These are phyloP conservation scores for Trigoniulus corallinus DNA, from an alignment of 1,140 invertebrate species.

Conservation along the genomic window DNA sequence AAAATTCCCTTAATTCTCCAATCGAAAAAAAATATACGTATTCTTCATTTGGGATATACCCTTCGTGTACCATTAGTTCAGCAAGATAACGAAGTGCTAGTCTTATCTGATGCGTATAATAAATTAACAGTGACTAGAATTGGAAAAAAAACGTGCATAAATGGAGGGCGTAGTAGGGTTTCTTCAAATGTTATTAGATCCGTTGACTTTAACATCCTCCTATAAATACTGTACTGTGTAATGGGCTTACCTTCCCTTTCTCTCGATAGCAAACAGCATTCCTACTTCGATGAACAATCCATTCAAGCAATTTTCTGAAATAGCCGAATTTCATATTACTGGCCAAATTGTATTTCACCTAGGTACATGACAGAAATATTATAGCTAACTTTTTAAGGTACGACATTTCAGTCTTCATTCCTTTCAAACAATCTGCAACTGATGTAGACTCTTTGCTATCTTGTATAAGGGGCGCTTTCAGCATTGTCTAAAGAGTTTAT, in stretches of 20 bases:
- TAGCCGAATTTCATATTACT: too few relatives aligned
- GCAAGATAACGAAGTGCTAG: constrained; percentile 39
- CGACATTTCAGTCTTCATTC: too few relatives aligned
- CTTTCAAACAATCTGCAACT: too few relatives aligned
- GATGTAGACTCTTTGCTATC: too few relatives aligned
- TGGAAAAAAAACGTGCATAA: background rate
- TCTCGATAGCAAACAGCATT: background rate
- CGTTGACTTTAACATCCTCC: too few relatives aligned
- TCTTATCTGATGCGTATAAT: constrained; percentile 39
- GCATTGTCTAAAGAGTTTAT: too few relatives aligned
- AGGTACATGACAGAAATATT: too few relatives aligned
- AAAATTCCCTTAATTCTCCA: constrained; percentile 40
- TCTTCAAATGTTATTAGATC: background rate
- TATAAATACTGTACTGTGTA: too few relatives aligned
- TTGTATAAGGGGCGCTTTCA: too few relatives aligned
- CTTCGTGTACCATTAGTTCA: constrained; percentile 36
- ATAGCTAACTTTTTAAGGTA: too few relatives aligned
- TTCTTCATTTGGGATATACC: constrained; percentile 43
- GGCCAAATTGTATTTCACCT: too few relatives aligned
- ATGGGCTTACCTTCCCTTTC: background rate
- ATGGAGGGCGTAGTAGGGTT: background rate
- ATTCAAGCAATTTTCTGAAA: background rate
- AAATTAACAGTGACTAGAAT: constrained; percentile 35
- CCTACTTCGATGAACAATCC: background rate
- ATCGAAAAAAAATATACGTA: constrained; percentile 51